Evolutionary conservation across 1,140 invertebrate species (phyloP), one percentile per base, ranked within the genome.

Genomic region (Harlomillsia oculata): DNA sequence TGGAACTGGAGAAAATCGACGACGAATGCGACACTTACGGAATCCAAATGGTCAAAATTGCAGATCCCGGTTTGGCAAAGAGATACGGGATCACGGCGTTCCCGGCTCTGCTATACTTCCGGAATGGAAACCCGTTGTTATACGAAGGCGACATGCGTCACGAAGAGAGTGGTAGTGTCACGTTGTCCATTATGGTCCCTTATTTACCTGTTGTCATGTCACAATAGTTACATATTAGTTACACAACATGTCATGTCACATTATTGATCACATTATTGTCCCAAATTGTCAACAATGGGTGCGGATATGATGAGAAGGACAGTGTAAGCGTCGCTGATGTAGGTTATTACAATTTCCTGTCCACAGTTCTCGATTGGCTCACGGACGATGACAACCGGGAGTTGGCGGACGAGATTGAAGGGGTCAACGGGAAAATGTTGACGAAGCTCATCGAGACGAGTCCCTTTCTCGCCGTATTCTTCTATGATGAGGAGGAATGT

Each of bases 361-460:
- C n/a, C n/a, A n/a, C n/a, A 62, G 86, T 92, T 9, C 72, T 93
- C 32, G 89, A 95, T 72, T 95, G 90, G 90, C 72, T 95, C 1
- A 86, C 89, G 56, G 90, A 94, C 71, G 90, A 94, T 70, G 89
- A 94, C 58, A 94, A 93, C 71, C 78, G 91, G 14, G 90, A 94
- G 75, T 69, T 94, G 56, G 87, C 87, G 13, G 90, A 94, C 74
- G 90, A 94, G 76, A 96, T 95, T 66, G 51, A 57, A 75, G 83
- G 85, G 40, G 88, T 94, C 2, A 94, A 94, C 69, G 82, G 82
- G 51, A 78, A 87, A 66, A 94, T 95, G 90, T 72, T 94, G 51
- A 84, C 89, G 63, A 80, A 88, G 67, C 77, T 95, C 21, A 73
- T 95, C 59, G 83, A 85, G 23, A 85, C 91, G 69, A 92, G 89